Evolutionary conservation across 1,140 invertebrate species (phyloP).

Genomic region (Coenobita brevimanus): DNA sequence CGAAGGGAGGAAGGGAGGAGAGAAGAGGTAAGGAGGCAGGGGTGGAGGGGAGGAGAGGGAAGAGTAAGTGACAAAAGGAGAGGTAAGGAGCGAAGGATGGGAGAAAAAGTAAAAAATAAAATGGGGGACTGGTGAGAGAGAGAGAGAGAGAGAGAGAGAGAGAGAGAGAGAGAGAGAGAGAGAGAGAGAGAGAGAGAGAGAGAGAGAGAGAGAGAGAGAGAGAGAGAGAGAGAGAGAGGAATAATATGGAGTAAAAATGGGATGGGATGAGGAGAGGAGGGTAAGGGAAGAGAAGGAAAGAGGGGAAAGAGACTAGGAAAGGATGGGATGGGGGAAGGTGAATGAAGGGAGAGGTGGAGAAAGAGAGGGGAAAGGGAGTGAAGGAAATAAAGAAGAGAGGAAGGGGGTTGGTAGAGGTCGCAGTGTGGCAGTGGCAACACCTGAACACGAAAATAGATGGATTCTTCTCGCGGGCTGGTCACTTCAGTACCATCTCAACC

Average conservation of each 20-base stretch:
- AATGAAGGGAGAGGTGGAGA: slow-evolving; percentile 2
- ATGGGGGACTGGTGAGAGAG: background rate
- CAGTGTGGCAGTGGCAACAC: slow-evolving; percentile 34
- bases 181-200: background rate
- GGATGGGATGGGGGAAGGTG: slow-evolving; percentile 7
- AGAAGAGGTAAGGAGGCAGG: no score
- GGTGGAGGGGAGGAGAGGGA: background rate
- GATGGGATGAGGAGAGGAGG: background rate
- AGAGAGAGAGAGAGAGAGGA: background rate
- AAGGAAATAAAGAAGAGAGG: background rate
- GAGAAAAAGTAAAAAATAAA: no score
- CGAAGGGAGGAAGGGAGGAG: background rate
- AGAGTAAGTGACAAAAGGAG: background rate
- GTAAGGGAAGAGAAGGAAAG: slow-evolving; percentile 6
- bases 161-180: background rate
- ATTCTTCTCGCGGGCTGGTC: slow-evolving; percentile 12
- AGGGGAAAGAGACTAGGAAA: background rate
- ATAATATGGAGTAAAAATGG: background rate
- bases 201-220: background rate
- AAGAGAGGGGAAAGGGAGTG: background rate
- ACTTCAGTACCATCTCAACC: slow-evolving; percentile 5
- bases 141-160: background rate
- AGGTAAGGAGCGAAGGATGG: no score
- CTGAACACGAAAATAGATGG: slow-evolving; percentile 36
- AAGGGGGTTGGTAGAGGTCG: background rate